A percentile compares a stretch with the other conserved stretches of the same genome.
These are phyloP conservation scores for Amphimedon queenslandica DNA, from an alignment of 37 sponge, comb jelly and placozoan genomes.

Conservation along the genomic window DNA sequence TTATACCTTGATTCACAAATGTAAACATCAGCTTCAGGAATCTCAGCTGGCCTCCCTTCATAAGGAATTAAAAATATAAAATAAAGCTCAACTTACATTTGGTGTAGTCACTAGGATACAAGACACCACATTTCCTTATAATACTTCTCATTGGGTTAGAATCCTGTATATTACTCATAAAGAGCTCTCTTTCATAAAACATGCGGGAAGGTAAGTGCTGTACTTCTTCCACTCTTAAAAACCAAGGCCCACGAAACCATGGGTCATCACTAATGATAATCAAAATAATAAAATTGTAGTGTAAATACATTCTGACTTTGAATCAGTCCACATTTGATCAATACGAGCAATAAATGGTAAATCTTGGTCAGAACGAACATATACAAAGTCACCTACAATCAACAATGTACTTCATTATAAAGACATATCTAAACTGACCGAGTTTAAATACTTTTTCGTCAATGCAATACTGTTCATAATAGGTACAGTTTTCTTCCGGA, in stretches of 20 bases:
- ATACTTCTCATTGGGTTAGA: conserved; percentile 91
- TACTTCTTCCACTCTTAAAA: conserved; percentile 73
- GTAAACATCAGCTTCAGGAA: conserved; percentile 76
- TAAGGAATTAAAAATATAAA: background rate
- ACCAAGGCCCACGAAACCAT: conserved; percentile 93
- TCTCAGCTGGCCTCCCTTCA: conserved; percentile 66
- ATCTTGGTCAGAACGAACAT: conserved; percentile 80
- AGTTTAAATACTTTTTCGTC: conserved; percentile 62
- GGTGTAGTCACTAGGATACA: conserved; percentile 61
- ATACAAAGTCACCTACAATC: conserved; percentile 86
- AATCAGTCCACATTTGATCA: conserved; percentile 90
- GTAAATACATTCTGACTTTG: conserved; percentile 52
- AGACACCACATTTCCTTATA: conserved; percentile 69
- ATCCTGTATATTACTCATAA: conserved; percentile 87
- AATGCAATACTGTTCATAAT: conserved; percentile 76
- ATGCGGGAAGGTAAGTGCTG: conserved; percentile 72
- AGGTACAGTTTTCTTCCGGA: conserved; percentile 43
- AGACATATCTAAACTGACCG: conserved; percentile 31
- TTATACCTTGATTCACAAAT: conserved; percentile 77
- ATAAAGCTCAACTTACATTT: conserved; percentile 44
- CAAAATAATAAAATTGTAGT: background rate
- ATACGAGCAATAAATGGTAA: conserved; percentile 86
- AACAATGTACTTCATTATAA: background rate
- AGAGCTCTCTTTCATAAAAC: conserved; percentile 80
- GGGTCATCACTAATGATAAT: conserved; percentile 60